phyloP scores from a whole-genome alignment of 2,113 vertebrate species.

The Gallinago jamesoni region DNA sequence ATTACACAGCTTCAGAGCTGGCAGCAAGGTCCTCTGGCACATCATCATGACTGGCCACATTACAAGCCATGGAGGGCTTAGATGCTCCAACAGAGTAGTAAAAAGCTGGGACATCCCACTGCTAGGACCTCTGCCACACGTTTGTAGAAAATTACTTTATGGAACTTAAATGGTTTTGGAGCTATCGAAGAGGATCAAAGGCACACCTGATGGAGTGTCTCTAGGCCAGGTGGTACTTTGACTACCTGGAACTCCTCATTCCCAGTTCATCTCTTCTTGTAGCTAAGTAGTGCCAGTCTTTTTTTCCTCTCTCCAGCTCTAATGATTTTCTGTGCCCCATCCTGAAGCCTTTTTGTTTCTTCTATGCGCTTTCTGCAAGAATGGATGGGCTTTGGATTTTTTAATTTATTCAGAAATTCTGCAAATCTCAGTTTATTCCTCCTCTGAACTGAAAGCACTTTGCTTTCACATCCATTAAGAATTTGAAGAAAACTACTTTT shows the following conservation, averaged over 20 bases:
- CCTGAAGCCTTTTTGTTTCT: not conserved
- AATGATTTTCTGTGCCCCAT: not conserved
- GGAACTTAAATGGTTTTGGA: not conserved
- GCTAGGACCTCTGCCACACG: not conserved
- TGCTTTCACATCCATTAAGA: not conserved
- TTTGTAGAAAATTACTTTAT: not conserved
- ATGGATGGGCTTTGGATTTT: not conserved
- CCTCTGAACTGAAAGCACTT: not conserved
- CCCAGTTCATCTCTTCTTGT: not conserved
- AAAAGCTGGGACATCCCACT: not conserved
- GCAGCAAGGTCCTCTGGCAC: not conserved
- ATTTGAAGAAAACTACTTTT: not conserved
- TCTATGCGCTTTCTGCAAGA: not conserved
- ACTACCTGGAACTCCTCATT: not conserved
- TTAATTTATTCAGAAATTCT: not conserved
- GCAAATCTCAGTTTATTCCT: not conserved
- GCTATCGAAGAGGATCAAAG: not conserved
- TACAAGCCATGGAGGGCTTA: not conserved
- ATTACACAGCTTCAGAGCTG: not conserved
- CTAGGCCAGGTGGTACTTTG: not conserved
- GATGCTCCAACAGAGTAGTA: not conserved
- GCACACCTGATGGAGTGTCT: not conserved
- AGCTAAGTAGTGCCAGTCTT: not conserved
- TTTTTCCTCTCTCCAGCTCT: not conserved
- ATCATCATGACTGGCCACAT: accelerated